Conservation (phyloP, 2,888 invertebrate genomes). For the Zygaena filipendulae region DNA sequence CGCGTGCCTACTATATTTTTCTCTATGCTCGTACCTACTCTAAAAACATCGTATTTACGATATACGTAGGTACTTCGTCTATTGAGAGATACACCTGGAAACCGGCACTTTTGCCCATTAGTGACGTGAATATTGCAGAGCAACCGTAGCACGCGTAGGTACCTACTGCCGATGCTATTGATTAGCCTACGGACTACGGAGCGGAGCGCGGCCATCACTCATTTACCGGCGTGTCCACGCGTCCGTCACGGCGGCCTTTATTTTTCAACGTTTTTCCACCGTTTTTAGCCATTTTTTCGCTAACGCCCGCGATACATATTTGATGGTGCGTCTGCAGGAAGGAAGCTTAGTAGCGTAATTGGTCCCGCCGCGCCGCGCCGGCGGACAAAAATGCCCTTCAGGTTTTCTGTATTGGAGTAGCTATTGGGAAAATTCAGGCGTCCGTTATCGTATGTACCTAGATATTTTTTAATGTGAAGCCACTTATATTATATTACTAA, state of each 20-base stretch:
- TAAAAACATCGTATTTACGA: no score
- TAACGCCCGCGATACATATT: conserved; percentile 41
- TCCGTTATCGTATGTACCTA: no score
- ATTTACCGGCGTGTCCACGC: conserved; percentile 41
- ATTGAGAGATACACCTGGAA: no score
- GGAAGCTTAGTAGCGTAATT: conserved; percentile 45
- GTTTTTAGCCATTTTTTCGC: conserved; percentile 22
- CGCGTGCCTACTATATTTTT: no score
- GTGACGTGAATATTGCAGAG: conserved; percentile 35
- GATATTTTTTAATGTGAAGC: no score
- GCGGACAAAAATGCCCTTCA: no score
- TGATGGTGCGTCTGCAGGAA: conserved; percentile 47
- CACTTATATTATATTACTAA: no score
- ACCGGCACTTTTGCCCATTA: conserved; percentile 36
- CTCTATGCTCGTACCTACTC: no score
- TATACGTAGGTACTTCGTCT: no score
- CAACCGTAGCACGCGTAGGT: no score
- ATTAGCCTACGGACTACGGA: conserved; percentile 28
- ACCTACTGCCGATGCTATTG: conserved; percentile 27
- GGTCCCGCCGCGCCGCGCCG: conserved; percentile 37
- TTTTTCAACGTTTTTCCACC: conserved; percentile 27
- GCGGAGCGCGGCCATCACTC: conserved; percentile 35
- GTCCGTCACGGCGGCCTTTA: conserved; percentile 32
- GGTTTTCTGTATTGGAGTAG: no score
- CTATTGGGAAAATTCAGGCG: no score